Percentiles rank a stretch among this genome's conserved stretches.
Evolutionary conservation across 2,888 invertebrate species (phyloP).

Genomic region (Apotomis betuletana): DNA sequence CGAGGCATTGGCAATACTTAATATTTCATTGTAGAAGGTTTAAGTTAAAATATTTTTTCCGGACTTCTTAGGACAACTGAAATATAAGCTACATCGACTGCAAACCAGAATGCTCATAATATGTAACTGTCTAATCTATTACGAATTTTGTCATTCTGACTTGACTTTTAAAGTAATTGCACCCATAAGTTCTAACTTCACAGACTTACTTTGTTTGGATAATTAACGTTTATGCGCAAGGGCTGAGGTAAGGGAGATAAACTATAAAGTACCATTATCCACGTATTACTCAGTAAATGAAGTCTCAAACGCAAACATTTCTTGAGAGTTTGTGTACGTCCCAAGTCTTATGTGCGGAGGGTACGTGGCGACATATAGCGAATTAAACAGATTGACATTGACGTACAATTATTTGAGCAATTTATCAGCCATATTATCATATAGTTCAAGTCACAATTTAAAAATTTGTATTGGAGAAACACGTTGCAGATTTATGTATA

Average conservation of each 20-base stretch:
- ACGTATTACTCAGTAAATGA: slow-evolving; percentile 20
- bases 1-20: too few species aligned
- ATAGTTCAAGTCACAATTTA: too few species aligned
- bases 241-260: slow-evolving; percentile 26
- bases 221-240: slow-evolving; percentile 21
- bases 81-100: too few species aligned
- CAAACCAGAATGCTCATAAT: neutral
- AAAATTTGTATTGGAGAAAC: too few species aligned
- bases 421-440: too few species aligned
- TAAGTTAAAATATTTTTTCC: too few species aligned
- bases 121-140: neutral
- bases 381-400: neutral
- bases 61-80: too few species aligned
- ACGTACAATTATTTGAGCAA: too few species aligned
- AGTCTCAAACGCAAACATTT: slow-evolving; percentile 22
- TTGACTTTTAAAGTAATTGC: neutral
- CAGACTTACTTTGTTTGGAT: slow-evolving; percentile 21
- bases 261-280: slow-evolving; percentile 29
- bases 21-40: too few species aligned
- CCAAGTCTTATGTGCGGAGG: neutral
- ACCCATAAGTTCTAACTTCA: slow-evolving; percentile 9
- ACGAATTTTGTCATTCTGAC: neutral
- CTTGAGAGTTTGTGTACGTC: neutral
- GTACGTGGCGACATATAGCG: slow-evolving; percentile 2
- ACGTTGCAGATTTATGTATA: too few species aligned